Base-by-base conservation (phyloP, 2,888 invertebrate genomes). In the Cryptosula pallasiana region DNA sequence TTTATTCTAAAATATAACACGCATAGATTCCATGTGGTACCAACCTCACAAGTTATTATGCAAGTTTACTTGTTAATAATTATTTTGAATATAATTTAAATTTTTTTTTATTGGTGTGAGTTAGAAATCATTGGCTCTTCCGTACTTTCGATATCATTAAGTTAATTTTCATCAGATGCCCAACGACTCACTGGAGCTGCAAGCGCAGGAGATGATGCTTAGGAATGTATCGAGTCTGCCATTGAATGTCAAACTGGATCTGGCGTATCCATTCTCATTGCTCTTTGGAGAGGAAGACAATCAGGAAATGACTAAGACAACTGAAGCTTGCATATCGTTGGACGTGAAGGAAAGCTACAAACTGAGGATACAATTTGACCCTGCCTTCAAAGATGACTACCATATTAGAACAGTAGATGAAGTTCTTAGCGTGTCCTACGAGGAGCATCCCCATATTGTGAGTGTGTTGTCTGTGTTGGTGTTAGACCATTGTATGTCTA, bases 361-460 rank as follows among this genome's bases (percentile, higher is more conserved):
- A 1, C 72, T 85, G 35, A 77, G 73, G 69, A 76, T 83, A 25
- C 77, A 79, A 76, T 85, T 84, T 80, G 82, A 85, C 73, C 84
- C 84, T 0, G 78, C 79, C 2, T 84, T 81, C 76, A 81, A 81
- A 73, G 79, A 81, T 73, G 84, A 84, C 73, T 76, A 76, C n/a
- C 81, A 84, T 77, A 84, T 81, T 63, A 77, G 84, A 1, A 79
- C 79, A 1, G 78, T 82, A 36, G 83, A 83, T 75, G 81, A 83
- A 70, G 76, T 79, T 1, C 76, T 85, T 13, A 78, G 79, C 25
- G 76, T 85, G 27, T 77, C 80, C 3, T 84, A 84, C 78, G 77
- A 77, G 72, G 83, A 85, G 75, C 84, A 85, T 75, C 84, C 84
- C 29, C 83, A 84, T 72, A 75, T 82, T 73, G 84, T 84, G 75